Evolutionary conservation across 2,888 invertebrate genomes (phyloP).

Genomic region (Caenorhabditis sulstoni): DNA sequence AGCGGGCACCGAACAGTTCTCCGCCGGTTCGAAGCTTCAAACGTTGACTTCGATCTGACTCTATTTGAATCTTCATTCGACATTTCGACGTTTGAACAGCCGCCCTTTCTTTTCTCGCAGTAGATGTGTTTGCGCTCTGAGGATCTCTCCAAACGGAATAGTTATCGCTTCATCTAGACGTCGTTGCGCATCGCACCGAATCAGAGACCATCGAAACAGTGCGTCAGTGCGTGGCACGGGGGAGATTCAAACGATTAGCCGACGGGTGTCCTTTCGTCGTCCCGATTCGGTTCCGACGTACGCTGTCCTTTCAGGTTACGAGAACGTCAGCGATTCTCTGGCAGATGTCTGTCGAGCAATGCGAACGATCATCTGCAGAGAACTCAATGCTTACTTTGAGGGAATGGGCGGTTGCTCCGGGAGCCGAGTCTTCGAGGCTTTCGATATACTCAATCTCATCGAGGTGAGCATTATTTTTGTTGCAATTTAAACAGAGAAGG

Average conservation of each 20-base stretch:
- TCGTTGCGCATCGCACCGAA: constrained; percentile 2
- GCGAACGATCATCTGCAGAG: constrained; percentile 32
- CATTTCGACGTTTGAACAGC: no score
- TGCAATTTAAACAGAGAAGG: neutral
- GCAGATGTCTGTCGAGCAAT: constrained; percentile 29
- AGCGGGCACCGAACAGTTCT: no score
- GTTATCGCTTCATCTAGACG: neutral
- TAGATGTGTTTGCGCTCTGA: no score
- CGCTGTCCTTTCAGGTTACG: constrained; percentile 22
- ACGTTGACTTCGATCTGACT: no score
- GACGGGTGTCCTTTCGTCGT: neutral
- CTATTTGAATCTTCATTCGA: no score
- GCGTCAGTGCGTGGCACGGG: no score
- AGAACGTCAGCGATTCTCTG: constrained; percentile 30
- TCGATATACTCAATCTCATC: constrained; percentile 24
- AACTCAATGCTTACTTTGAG: constrained; percentile 25
- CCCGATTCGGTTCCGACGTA: neutral
- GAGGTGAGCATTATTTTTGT: constrained; percentile 29
- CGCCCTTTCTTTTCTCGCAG: no score
- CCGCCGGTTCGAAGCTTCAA: no score
- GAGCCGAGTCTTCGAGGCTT: constrained; percentile 27
- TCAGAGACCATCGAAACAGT: no score
- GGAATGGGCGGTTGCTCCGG: neutral
- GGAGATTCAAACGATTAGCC: neutral
- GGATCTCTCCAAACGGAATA: no score